Percentiles rank a stretch among this genome's conserved stretches.
Conservation (phyloP, 2,888 invertebrate genomes). For the Rhamnusium bicolor region DNA sequence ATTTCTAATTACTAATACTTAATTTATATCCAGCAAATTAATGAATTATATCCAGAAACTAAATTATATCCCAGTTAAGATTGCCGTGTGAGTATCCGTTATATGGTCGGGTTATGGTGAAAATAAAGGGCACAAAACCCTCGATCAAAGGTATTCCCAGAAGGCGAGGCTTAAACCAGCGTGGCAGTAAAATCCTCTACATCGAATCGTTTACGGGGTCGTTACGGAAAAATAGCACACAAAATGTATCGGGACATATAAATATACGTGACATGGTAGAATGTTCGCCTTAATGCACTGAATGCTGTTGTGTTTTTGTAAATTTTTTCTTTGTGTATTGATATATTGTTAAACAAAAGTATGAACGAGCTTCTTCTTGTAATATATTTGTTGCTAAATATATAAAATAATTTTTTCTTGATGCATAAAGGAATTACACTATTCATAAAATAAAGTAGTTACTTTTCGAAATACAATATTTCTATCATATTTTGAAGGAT, state of each 20-base stretch:
- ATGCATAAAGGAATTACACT: too few relatives aligned
- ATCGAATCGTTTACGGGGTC: slow-evolving; percentile 42
- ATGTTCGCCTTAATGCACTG: neutral
- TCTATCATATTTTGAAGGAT: too few relatives aligned
- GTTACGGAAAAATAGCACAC: slow-evolving; percentile 37
- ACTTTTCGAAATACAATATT: too few relatives aligned
- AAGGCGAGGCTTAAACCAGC: slow-evolving; percentile 28
- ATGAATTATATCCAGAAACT: neutral
- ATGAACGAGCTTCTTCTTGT: too few relatives aligned
- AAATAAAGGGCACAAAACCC: slow-evolving; percentile 30
- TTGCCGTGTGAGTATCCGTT: neutral
- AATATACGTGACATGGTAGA: neutral
- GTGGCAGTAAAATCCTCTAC: slow-evolving; percentile 40
- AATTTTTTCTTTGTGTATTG: too few relatives aligned
- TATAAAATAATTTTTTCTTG: too few relatives aligned
- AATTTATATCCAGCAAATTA: neutral
- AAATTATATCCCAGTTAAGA: neutral
- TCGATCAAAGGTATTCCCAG: slow-evolving; percentile 31
- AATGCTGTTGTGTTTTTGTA: neutral
- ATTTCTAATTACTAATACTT: neutral
- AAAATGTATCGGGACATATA: slow-evolving; percentile 30
- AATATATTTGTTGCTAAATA: too few relatives aligned
- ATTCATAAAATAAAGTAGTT: too few relatives aligned
- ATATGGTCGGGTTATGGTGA: slow-evolving; percentile 20
- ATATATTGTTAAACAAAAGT: too few relatives aligned